A percentile compares a stretch with the other conserved stretches of the same genome.
Conservation (phyloP, 2,113 vertebrate species). For the Gadus macrocephalus region DNA sequence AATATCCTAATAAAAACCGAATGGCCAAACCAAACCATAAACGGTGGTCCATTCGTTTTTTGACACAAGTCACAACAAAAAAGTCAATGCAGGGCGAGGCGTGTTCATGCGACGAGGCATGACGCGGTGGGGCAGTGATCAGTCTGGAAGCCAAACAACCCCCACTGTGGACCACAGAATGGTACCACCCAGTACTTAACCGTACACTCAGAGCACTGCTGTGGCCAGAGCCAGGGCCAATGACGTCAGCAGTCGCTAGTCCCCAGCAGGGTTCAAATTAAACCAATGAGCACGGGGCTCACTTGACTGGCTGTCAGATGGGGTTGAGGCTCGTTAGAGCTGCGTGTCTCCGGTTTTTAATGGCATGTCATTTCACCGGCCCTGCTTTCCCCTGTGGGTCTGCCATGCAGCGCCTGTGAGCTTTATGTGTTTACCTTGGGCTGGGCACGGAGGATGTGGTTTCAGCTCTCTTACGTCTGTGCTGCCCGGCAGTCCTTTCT, state of each 20-base stretch:
- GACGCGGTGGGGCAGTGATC: slow-evolving; percentile 10
- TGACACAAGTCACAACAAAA: background rate
- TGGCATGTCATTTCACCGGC: slow-evolving; percentile 32
- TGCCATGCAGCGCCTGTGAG: background rate
- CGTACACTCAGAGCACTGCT: slow-evolving; percentile 33
- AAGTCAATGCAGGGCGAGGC: too few relatives aligned
- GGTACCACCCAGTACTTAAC: slow-evolving; percentile 62
- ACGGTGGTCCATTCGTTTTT: too few relatives aligned
- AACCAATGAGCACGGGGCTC: slow-evolving; percentile 43
- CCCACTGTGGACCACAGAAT: slow-evolving; percentile 45
- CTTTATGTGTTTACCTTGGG: slow-evolving; percentile 24
- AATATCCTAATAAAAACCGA: background rate
- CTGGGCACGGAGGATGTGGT: slow-evolving; percentile 27
- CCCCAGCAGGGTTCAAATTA: slow-evolving; percentile 58
- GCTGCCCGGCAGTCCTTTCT: too few relatives aligned
- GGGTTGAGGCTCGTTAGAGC: slow-evolving; percentile 28
- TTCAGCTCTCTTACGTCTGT: slow-evolving; percentile 13
- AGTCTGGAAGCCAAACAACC: slow-evolving; percentile 27
- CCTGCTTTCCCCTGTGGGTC: slow-evolving; percentile 23
- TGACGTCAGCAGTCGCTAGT: slow-evolving; percentile 19
- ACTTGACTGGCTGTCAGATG: slow-evolving; percentile 39
- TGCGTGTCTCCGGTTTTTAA: slow-evolving; percentile 32
- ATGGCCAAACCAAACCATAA: too few relatives aligned
- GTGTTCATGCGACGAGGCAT: too few relatives aligned
- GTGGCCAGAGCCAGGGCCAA: slow-evolving; percentile 35